Evolutionary conservation across 2,888 invertebrate species (phyloP), one percentile per base, ranked within the genome.

Genomic region (Nasonovia ribisnigri): DNA sequence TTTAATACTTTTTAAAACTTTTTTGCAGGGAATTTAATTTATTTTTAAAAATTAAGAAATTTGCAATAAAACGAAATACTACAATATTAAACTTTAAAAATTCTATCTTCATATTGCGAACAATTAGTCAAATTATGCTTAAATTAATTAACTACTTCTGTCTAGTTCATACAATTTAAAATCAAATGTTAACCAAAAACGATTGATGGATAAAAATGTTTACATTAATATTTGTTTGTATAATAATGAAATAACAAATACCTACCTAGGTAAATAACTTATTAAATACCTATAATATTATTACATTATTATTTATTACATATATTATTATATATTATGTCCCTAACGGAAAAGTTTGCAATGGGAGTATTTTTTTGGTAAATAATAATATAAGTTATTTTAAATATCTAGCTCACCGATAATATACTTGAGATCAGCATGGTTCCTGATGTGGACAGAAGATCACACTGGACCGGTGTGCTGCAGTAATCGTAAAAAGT

Each of bases 401-500:
- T 77, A 36, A 36, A 77, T 36, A 77, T 77, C 20, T 29, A 43
- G 43, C 86, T 46, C 2, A 86, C 86, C 43, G 29, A 48, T 29
- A 46, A n/a, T 86, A 88, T 20, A 88, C 36, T n/a, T 48, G 77
- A 16, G 90, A 67, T 48, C 77, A 46, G 77, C 90, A 90, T 90
- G 24, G 77, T 90, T 90, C 26, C 6, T n/a, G 77, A 77, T 11
- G 77, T 42, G 42, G 77, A 48, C 90, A n/a, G 77, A 48, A 90
- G 24, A 90, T 67, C 26, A 1, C 48, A 90, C 48, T 36, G 77
- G 48, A 67, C 51, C 13, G 43, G 29, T 57, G 77, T 77, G 36
- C 48, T 77, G 36, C 48, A n/a, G 54, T 11, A 77, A 51, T 84
- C 36, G 67, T 67, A 29, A 77, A 48, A 90, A 90, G 36, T 84